phyloP scores from a whole-genome alignment of 2,888 invertebrate species.

The Eremobia ochroleuca region DNA sequence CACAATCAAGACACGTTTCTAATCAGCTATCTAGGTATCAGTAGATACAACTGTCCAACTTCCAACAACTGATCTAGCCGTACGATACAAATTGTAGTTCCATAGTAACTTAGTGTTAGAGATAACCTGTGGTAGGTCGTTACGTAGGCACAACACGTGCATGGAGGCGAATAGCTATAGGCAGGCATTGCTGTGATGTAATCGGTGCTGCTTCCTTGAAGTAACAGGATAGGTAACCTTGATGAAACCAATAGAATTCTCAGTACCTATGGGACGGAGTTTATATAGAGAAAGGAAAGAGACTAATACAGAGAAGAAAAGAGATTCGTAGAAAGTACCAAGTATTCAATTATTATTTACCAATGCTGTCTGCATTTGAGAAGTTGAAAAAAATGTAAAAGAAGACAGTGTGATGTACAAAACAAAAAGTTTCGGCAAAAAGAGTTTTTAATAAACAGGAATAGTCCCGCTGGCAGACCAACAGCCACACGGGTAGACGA shows the following conservation, averaged over 20 bases:
- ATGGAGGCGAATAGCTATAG: neutral
- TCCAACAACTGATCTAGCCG: neutral
- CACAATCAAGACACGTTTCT: conserved; percentile 14
- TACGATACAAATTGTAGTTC: conserved; percentile 38
- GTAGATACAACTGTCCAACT: conserved; percentile 37
- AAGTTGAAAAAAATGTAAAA: no score
- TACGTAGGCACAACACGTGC: conserved; percentile 17
- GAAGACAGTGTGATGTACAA: no score
- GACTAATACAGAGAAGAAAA: neutral
- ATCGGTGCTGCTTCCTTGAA: neutral
- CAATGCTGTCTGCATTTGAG: no score
- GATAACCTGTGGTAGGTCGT: conserved; percentile 36
- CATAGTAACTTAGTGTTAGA: conserved; percentile 20
- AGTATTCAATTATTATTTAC: no score
- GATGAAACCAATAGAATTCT: no score
- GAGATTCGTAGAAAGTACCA: no score
- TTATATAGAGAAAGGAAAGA: neutral
- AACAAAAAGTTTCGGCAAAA: no score
- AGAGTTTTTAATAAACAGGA: no score
- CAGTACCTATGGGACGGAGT: neutral
- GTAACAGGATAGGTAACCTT: neutral
- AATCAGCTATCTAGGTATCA: conserved; percentile 37
- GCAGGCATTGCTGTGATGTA: neutral
- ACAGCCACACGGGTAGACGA: no score
- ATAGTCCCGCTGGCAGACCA: no score